Evolutionary conservation across 2,888 invertebrate genomes (phyloP).

Genomic region (Latrodectus hesperus): DNA sequence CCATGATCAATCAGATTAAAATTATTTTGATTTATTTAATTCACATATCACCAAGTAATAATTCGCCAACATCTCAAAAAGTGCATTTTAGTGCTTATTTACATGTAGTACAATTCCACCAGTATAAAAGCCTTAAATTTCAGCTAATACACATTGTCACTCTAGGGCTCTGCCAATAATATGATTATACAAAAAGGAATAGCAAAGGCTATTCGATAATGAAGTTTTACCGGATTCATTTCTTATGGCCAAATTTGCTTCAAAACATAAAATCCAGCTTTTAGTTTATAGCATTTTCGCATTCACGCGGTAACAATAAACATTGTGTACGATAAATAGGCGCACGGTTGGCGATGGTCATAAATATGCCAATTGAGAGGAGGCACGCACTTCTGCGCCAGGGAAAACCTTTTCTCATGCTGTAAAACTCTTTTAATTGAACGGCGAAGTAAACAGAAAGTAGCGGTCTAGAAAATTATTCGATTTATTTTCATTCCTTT

Average conservation of each 20-base stretch:
- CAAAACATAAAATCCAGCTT: neutral
- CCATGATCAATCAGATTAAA: too few relatives aligned
- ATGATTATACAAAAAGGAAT: too few relatives aligned
- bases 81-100: too few relatives aligned
- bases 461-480: neutral
- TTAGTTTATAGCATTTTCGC: neutral
- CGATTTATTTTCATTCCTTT: conserved; percentile 2
- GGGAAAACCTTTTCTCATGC: neutral
- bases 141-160: too few relatives aligned
- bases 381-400: neutral
- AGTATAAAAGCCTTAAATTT: too few relatives aligned
- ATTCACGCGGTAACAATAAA: neutral
- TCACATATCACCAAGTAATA: too few relatives aligned
- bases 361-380: neutral
- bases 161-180: too few relatives aligned
- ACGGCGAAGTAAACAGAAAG: neutral
- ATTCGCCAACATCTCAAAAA: too few relatives aligned
- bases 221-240: too few relatives aligned
- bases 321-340: neutral
- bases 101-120: too few relatives aligned
- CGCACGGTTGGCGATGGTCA: neutral
- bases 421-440: conserved; percentile 2
- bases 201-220: too few relatives aligned
- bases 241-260: neutral
- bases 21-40: too few relatives aligned